Conservation (phyloP, 2,888 invertebrate genomes). For the Ornithoptera alexandrae region DNA sequence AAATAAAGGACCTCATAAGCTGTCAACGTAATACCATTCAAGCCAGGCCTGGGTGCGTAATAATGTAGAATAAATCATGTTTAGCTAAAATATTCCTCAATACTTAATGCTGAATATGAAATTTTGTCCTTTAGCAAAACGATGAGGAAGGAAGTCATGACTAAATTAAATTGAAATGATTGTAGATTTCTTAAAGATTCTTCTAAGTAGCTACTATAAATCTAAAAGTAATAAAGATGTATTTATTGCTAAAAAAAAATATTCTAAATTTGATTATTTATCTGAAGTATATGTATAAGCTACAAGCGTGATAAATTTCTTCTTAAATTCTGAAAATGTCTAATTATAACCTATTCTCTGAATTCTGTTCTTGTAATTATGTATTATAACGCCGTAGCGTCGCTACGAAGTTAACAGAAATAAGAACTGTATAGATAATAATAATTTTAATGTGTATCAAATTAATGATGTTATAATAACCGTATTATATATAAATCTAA, state of each 20-base stretch:
- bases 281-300: too few species aligned
- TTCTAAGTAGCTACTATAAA: neutral
- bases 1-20: conserved; percentile 77
- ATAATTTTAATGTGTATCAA: neutral
- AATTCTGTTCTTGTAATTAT: too few species aligned
- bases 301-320: too few species aligned
- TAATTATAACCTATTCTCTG: too few species aligned
- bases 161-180: neutral
- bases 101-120: conserved; percentile 68
- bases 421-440: neutral
- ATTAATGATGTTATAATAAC: neutral
- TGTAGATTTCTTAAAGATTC: neutral
- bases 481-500: neutral
- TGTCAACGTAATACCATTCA: conserved; percentile 77
- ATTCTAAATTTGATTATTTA: too few species aligned
- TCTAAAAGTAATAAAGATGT: too few species aligned
- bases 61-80: conserved; percentile 74
- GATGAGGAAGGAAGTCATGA: conserved; percentile 15
- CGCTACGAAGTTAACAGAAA: too few species aligned
- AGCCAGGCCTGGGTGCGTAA: conserved; percentile 70
- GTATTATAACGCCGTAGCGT: too few species aligned
- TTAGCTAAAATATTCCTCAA: conserved; percentile 72
- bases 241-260: too few species aligned
- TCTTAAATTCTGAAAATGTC: too few species aligned
- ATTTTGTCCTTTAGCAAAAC: conserved; percentile 49